Conservation (phyloP, 2,888 invertebrate genomes). For the Lycaena phlaeas region DNA sequence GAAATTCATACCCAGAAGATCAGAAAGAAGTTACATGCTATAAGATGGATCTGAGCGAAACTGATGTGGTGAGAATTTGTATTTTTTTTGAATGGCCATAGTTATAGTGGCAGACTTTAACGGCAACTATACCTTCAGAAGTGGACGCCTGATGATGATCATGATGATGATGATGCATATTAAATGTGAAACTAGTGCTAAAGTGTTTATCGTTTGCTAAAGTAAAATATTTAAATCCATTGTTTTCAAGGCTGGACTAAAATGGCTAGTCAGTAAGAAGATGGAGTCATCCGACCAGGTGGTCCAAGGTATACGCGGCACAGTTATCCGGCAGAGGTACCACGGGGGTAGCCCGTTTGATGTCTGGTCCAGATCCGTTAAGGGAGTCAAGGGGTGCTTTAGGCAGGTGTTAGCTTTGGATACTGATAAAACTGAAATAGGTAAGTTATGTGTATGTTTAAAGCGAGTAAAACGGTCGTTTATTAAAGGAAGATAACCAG, state of each 20-base stretch:
- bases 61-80: constrained; percentile 43
- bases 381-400: constrained; percentile 46
- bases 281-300: constrained; percentile 24
- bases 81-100: too few species aligned
- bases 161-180: too few species aligned
- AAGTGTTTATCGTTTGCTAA: too few species aligned
- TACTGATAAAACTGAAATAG: constrained; percentile 37
- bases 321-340: constrained; percentile 46
- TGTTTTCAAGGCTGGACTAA: constrained; percentile 41
- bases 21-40: constrained; percentile 38
- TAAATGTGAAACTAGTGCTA: too few species aligned
- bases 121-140: too few species aligned
- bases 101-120: too few species aligned
- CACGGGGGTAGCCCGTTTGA: constrained; percentile 47
- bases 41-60: constrained; percentile 51
- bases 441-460: constrained; percentile 38
- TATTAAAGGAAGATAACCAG: too few species aligned
- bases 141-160: too few species aligned
- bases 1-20: constrained; percentile 43
- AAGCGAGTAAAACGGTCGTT: not conserved
- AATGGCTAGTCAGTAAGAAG: constrained; percentile 49
- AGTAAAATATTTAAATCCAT: not conserved
- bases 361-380: constrained; percentile 49
- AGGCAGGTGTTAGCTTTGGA: constrained; percentile 49
- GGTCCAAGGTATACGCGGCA: constrained; percentile 27